These are phyloP conservation scores for Sebastes variabilis DNA, from an alignment of 2,797 vertebrate species.

Conservation along the genomic window DNA sequence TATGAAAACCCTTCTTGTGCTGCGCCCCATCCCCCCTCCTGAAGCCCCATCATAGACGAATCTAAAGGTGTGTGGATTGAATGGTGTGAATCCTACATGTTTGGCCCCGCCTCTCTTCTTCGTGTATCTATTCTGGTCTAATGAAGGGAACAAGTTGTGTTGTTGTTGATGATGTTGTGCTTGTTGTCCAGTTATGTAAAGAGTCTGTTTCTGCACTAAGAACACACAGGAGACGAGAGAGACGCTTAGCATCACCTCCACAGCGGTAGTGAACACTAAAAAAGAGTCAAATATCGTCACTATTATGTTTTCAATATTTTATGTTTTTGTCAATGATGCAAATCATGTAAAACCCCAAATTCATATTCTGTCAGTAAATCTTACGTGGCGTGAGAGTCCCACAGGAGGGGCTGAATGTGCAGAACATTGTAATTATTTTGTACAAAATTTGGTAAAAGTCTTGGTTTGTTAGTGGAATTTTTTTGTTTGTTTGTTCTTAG, in stretches of 20 bases:
- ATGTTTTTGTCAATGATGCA: constrained; percentile 59
- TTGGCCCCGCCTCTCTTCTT: constrained; percentile 22
- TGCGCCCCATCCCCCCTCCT: not conserved
- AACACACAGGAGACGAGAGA: constrained; percentile 46
- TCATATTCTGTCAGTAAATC: constrained; percentile 55
- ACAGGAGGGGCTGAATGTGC: constrained; percentile 76
- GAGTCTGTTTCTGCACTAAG: constrained; percentile 67
- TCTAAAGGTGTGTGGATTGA: not conserved
- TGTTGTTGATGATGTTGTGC: constrained; percentile 76
- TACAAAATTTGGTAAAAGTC: constrained; percentile 87
- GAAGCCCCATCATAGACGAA: not conserved
- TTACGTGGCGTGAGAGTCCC: constrained; percentile 43
- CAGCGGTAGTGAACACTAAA: constrained; percentile 47
- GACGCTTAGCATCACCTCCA: constrained; percentile 68
- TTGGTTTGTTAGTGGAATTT: constrained; percentile 86
- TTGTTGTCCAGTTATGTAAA: constrained; percentile 51
- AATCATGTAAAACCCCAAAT: constrained; percentile 61
- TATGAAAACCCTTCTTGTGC: not conserved
- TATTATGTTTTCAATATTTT: constrained; percentile 54
- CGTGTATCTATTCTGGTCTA: constrained; percentile 73
- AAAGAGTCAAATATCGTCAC: constrained; percentile 54
- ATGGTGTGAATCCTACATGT: constrained; percentile 1
- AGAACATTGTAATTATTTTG: constrained; percentile 85
- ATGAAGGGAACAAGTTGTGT: constrained; percentile 91
- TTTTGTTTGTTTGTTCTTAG: constrained; percentile 85